These are phyloP conservation scores for Grallaria varia DNA, from an alignment of 2,113 vertebrate species.

Conservation along the genomic window DNA sequence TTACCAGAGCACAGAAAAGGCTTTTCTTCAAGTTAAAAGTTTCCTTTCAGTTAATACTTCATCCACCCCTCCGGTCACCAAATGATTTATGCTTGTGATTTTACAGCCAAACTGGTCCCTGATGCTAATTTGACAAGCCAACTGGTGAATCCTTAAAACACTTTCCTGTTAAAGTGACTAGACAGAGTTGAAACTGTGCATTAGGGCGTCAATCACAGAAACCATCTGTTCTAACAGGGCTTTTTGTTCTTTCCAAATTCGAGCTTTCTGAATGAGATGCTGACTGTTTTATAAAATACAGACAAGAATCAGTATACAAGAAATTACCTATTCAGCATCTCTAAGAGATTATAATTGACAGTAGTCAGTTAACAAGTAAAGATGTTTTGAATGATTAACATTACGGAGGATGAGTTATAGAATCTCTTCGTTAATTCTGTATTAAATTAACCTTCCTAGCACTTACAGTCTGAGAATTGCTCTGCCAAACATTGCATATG, in stretches of 20 bases:
- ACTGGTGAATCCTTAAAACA: conserved; percentile 55
- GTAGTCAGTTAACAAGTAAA: conserved; percentile 44
- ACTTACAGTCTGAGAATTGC: not conserved
- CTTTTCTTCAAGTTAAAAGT: not conserved
- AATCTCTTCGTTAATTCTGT: not conserved
- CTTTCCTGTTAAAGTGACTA: conserved; percentile 57
- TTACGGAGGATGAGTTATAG: conserved; percentile 15
- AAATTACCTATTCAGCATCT: conserved; percentile 47
- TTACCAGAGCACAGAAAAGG: not conserved
- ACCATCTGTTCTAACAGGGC: conserved; percentile 55
- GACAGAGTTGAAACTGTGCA: conserved; percentile 52
- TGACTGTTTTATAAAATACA: conserved; percentile 55
- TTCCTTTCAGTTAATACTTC: not conserved
- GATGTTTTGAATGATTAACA: conserved; percentile 35
- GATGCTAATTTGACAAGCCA: conserved; percentile 60
- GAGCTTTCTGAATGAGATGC: conserved; percentile 45
- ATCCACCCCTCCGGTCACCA: conserved; percentile 1
- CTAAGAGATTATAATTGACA: conserved; percentile 38
- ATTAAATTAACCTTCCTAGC: conserved; percentile 36
- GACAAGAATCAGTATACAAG: conserved; percentile 51
- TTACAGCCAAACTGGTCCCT: conserved; percentile 44
- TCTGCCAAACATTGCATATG: not conserved
- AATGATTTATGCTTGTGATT: conserved; percentile 19
- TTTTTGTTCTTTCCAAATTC: conserved; percentile 44
- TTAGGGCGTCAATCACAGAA: conserved; percentile 59